These are phyloP conservation scores for Scelioninae gen. 1 DNA, from an alignment of 2,888 invertebrate species.

Conservation along the genomic window DNA sequence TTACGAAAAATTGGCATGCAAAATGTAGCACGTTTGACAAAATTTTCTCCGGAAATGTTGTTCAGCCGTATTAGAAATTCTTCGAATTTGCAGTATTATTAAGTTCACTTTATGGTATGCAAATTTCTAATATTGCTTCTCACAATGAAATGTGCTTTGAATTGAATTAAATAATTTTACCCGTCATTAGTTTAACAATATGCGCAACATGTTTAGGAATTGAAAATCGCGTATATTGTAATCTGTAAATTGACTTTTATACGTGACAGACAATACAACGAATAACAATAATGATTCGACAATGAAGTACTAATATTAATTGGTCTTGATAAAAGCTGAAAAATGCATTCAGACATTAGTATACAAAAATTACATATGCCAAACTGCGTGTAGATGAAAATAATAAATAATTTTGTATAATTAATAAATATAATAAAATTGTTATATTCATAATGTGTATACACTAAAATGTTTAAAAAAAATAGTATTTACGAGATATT, in stretches of 20 bases:
- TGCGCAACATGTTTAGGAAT: conserved; percentile 11
- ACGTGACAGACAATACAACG: background rate
- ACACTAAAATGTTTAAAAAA: background rate
- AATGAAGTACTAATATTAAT: background rate
- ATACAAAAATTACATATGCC: too few relatives aligned
- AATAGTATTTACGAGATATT: background rate
- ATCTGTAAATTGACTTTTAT: background rate
- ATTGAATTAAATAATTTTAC: conserved; percentile 38
- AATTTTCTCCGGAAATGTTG: conserved; percentile 28
- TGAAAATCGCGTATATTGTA: background rate
- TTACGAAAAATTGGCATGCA: conserved; percentile 39
- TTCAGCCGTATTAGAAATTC: conserved; percentile 42
- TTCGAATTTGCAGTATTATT: conserved; percentile 46
- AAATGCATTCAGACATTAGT: too few relatives aligned
- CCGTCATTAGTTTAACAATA: conserved; percentile 1
- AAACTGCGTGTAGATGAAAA: too few relatives aligned
- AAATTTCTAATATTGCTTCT: conserved; percentile 38
- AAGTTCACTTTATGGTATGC: conserved; percentile 39
- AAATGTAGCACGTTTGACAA: conserved; percentile 23
- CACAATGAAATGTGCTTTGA: conserved; percentile 36
- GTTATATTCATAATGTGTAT: background rate
- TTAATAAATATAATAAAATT: too few relatives aligned
- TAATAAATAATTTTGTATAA: too few relatives aligned
- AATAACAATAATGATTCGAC: background rate
- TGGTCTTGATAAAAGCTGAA: too few relatives aligned